Evolutionary conservation across 2,797 vertebrate genomes (phyloP).

Genomic region (Allobates femoralis): DNA sequence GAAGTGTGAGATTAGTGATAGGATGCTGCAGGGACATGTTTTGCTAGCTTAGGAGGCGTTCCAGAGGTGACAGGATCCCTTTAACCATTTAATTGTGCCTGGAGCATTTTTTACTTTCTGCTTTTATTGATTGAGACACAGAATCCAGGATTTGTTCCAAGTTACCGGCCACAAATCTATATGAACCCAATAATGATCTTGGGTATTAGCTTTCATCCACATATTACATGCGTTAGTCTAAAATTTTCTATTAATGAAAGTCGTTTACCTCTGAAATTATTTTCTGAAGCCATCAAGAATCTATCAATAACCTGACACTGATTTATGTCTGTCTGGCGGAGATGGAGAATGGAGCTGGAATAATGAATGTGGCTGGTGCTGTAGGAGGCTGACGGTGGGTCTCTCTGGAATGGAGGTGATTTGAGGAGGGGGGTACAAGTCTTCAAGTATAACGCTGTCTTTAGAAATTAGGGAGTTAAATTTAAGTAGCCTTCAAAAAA

Average conservation of each 20-base stretch:
- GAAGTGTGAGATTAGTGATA: too few species aligned
- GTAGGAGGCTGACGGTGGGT: background rate
- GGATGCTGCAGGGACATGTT: too few species aligned
- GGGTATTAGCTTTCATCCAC: background rate
- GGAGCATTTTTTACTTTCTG: too few species aligned
- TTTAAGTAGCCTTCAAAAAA: background rate
- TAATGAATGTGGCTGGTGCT: slow-evolving; percentile 3
- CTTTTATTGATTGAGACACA: too few species aligned
- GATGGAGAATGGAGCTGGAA: background rate
- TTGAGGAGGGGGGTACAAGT: background rate
- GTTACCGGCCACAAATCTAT: background rate
- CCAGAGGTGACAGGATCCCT: too few species aligned
- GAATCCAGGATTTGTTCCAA: too few species aligned
- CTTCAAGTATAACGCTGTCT: background rate
- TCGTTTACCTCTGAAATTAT: background rate
- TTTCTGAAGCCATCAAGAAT: background rate
- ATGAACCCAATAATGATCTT: background rate
- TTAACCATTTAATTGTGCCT: too few species aligned
- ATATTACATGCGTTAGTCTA: background rate
- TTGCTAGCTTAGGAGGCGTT: too few species aligned
- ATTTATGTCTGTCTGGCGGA: background rate
- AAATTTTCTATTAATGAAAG: background rate
- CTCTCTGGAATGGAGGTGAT: background rate
- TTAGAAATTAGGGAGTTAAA: slow-evolving; percentile 19
- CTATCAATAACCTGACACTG: background rate